A percentile compares a stretch with the other conserved stretches of the same genome.
Evolutionary conservation across 2,797 vertebrate species (phyloP).

Genomic region (Platyrinchus mystaceus): DNA sequence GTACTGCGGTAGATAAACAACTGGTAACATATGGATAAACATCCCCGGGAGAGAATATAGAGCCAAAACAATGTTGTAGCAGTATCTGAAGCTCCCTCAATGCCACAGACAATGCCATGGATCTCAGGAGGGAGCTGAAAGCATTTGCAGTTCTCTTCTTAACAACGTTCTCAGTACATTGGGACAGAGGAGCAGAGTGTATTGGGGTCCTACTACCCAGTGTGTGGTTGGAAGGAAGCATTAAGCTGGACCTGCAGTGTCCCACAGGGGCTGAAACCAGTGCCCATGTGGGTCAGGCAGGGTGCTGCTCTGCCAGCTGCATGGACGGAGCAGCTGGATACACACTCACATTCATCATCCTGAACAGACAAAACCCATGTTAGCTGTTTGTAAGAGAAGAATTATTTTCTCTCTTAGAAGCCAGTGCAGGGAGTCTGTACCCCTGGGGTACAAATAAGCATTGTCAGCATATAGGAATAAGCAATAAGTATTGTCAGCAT

Average conservation of each 20-base stretch:
- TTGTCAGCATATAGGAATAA: background rate
- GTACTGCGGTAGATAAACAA: background rate
- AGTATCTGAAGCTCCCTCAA: background rate
- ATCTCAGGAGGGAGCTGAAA: background rate
- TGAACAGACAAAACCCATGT: background rate
- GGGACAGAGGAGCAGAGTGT: background rate
- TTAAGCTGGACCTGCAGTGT: background rate
- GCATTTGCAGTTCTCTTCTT: background rate
- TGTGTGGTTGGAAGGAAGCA: background rate
- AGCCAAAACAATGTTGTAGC: accelerated
- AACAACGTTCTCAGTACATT: no score
- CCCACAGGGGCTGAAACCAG: accelerated
- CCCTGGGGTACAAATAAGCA: background rate
- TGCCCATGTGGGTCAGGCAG: accelerated
- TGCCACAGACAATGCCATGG: accelerated
- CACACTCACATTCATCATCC: accelerated
- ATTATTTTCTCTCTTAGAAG: background rate
- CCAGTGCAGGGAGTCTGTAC: background rate
- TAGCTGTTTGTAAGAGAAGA: background rate
- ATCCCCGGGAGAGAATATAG: background rate
- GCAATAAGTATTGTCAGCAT: background rate
- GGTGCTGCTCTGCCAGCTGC: accelerated
- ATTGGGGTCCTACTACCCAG: background rate
- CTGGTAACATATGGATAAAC: background rate
- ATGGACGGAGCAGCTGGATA: background rate